These are phyloP conservation scores for Poeciliopsis infans DNA, from an alignment of 2,797 vertebrate species.

Conservation along the genomic window DNA sequence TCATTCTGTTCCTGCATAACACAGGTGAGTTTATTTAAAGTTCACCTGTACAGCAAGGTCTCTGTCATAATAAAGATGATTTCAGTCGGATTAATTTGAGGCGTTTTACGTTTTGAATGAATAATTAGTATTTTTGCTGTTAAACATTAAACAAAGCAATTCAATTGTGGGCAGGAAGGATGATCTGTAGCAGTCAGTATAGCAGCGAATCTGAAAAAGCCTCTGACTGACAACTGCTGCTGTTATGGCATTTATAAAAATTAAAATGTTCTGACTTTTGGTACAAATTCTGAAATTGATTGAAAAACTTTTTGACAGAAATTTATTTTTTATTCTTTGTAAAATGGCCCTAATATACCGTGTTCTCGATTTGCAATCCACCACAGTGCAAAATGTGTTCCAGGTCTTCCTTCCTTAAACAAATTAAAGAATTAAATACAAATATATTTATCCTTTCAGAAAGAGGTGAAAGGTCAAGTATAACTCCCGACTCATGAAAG, in stretches of 20 bases:
- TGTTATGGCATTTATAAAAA: too few relatives aligned
- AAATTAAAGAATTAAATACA: neutral
- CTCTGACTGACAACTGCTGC: too few relatives aligned
- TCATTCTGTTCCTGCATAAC: slow-evolving; percentile 87
- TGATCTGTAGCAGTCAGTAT: too few relatives aligned
- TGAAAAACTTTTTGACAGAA: too few relatives aligned
- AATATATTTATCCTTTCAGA: neutral
- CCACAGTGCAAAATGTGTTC: neutral
- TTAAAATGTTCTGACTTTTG: too few relatives aligned
- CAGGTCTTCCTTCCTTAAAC: neutral
- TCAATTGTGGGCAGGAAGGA: neutral
- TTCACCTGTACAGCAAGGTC: neutral
- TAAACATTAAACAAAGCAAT: neutral
- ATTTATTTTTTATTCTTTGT: too few relatives aligned
- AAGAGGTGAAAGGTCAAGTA: neutral
- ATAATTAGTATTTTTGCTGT: neutral
- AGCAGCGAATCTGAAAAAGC: too few relatives aligned
- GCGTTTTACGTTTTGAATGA: neutral
- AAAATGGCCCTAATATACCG: too few relatives aligned
- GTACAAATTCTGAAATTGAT: too few relatives aligned
- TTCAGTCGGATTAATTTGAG: neutral
- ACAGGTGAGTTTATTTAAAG: slow-evolving; percentile 82
- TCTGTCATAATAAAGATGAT: neutral
- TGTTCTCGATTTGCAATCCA: too few relatives aligned
- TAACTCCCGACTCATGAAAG: neutral